phyloP scores from a whole-genome alignment of 2,113 vertebrate species.

The Cnemophilus loriae region DNA sequence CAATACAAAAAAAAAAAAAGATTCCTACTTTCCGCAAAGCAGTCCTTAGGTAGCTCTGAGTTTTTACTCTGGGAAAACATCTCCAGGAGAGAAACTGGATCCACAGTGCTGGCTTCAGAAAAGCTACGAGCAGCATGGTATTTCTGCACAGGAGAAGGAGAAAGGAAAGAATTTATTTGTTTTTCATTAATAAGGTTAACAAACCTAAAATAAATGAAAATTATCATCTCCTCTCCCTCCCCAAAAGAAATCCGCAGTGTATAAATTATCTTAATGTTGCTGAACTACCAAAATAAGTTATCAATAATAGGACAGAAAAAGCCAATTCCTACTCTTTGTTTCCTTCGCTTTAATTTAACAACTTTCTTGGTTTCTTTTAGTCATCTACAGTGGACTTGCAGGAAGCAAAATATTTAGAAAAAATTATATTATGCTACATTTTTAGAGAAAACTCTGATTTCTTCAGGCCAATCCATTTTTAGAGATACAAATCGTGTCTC shows the following conservation, averaged over 20 bases:
- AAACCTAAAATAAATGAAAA: neutral
- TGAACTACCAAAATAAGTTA: neutral
- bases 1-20: neutral
- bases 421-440: neutral
- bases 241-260: neutral
- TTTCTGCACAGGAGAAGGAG: slow-evolving; percentile 53
- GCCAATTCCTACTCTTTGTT: neutral
- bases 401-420: neutral
- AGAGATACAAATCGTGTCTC: neutral
- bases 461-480: neutral
- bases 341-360: neutral
- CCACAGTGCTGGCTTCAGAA: slow-evolving; percentile 88
- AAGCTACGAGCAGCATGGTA: slow-evolving; percentile 62
- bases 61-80: slow-evolving; percentile 36
- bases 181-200: neutral
- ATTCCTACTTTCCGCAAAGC: slow-evolving; percentile 80
- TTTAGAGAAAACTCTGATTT: neutral
- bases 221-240: fast-evolving
- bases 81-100: slow-evolving; percentile 72
- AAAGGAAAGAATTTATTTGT: neutral
- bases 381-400: neutral
- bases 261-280: neutral
- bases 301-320: neutral
- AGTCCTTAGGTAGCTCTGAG: slow-evolving; percentile 81
- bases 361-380: neutral